These are phyloP conservation scores for Trachelus stipa DNA, from an alignment of 2,888 invertebrate genomes.

Conservation along the genomic window DNA sequence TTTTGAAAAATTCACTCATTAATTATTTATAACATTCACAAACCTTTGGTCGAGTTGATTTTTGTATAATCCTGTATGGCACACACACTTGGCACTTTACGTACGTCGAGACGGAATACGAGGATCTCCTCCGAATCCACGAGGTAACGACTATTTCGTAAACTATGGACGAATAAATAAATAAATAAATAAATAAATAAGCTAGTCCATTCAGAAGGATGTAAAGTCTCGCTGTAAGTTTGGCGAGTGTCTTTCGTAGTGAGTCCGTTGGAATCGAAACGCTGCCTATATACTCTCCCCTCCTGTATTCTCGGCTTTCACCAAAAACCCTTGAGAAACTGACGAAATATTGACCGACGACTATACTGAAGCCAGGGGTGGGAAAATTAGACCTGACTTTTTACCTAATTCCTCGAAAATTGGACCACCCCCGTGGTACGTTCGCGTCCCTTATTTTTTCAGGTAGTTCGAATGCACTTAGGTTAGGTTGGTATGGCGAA, in stretches of 20 bases:
- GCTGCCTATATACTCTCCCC: conserved; percentile 65
- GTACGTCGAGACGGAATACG: not conserved
- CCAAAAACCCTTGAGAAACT: conserved; percentile 49
- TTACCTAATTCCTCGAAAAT: not conserved
- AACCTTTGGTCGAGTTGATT: conserved; percentile 30
- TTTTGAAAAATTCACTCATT: not conserved
- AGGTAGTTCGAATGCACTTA: not conserved
- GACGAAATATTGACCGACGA: not conserved
- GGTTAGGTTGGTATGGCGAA: not conserved
- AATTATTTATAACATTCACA: conserved; percentile 25
- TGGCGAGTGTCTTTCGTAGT: conserved; percentile 57
- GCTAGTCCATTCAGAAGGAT: not conserved
- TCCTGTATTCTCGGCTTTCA: conserved; percentile 58
- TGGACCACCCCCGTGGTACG: not conserved
- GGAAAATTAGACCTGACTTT: not conserved
- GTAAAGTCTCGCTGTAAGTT: conserved; percentile 30
- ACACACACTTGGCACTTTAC: conserved; percentile 61
- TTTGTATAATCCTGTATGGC: conserved; percentile 34
- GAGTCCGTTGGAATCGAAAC: conserved; percentile 58
- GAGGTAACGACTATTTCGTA: not conserved
- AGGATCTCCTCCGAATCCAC: not conserved
- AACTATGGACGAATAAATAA: conserved; percentile 16
- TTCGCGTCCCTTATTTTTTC: not conserved
- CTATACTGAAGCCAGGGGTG: not conserved
- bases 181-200: conserved; percentile 17